Evolutionary conservation across 2,113 vertebrate genomes (phyloP), one percentile per base, ranked within the genome.

Genomic region (Uropsilus gracilis): DNA sequence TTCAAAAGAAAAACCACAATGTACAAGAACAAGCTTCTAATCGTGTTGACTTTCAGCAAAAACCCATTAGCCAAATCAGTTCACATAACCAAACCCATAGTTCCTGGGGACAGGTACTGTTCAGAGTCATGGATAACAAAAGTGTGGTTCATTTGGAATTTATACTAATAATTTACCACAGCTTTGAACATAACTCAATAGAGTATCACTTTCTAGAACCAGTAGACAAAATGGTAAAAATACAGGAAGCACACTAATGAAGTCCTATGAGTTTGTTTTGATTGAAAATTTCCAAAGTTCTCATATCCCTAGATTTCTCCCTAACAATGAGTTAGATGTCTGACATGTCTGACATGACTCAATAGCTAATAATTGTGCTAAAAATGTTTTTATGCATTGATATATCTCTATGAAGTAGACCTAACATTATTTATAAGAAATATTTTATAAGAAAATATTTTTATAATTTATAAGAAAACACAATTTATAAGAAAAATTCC

Each of bases 401-500:
- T 26, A 71, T 2, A 63, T 77, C 9, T 83, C 22, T 82, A 90
- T 37, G 55, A 90, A 88, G 85, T 18, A 90, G 6, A 28, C 8
- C 91, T 34, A 55, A 87, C 1, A 50, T 17, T 80, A 81, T 75
- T 57, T 78, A 84, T 22, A 26, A 68, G 13, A 68, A 94, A 93
- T 39, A 55, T 53, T 80, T 57, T 78, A 84, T 22, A 26, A 68
- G 13, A 68, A 94, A 93, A 46, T n/a, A n/a, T n/a, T n/a, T n/a
- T n/a, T n/a, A n/a, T n/a, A 64, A 81, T 75, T 57, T 78, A 84
- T 22, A 26, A 68, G 13, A 68, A 94, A 93, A 46, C n/a, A n/a
- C n/a, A 64, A 81, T 75, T 57, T 78, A 84, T 22, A 26, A 68
- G 13, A 68, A 94, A 93, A 46, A 55, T 53, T 80, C n/a, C 39